These are phyloP conservation scores for Phyllopteryx taeniolatus DNA, from an alignment of 2,113 vertebrate species.

Conservation along the genomic window DNA sequence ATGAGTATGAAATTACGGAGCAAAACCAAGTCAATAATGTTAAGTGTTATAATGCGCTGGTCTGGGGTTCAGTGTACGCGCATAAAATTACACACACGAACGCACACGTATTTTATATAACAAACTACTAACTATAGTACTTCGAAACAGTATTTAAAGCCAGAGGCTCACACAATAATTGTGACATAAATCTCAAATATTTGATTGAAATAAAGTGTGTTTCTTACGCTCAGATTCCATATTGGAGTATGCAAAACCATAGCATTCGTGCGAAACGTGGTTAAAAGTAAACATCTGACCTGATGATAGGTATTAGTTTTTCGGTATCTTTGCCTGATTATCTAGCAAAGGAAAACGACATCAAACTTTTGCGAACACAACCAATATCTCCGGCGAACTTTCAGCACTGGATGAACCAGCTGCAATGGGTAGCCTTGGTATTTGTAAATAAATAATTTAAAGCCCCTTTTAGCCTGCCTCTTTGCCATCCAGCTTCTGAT, in stretches of 20 bases:
- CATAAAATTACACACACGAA: slow-evolving; percentile 5
- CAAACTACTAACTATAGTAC: not conserved
- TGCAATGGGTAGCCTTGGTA: slow-evolving; percentile 59
- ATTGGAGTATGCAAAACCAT: not conserved
- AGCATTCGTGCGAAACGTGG: not conserved
- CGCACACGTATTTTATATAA: not conserved
- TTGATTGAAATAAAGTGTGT: not conserved
- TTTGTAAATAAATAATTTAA: slow-evolving; percentile 76
- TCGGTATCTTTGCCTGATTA: not conserved
- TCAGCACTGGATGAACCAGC: slow-evolving; percentile 54
- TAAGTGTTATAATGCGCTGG: slow-evolving; percentile 36
- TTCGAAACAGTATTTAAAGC: not conserved
- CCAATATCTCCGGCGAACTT: slow-evolving; percentile 41
- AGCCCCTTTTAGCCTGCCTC: slow-evolving; percentile 61
- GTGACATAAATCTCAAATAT: not conserved
- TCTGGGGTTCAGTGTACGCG: slow-evolving; percentile 15
- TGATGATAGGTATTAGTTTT: not conserved
- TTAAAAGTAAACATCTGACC: not conserved
- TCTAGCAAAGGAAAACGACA: not conserved
- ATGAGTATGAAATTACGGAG: slow-evolving; percentile 55
- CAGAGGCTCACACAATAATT: not conserved
- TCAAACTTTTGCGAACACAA: slow-evolving; percentile 32
- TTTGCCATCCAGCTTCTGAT: slow-evolving; percentile 56
- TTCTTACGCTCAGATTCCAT: not conserved
- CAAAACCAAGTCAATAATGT: slow-evolving; percentile 33